A percentile compares a stretch with the other conserved stretches of the same genome.
These are phyloP conservation scores for Pterocles gutturalis DNA, from an alignment of 2,113 vertebrate genomes.

Conservation along the genomic window DNA sequence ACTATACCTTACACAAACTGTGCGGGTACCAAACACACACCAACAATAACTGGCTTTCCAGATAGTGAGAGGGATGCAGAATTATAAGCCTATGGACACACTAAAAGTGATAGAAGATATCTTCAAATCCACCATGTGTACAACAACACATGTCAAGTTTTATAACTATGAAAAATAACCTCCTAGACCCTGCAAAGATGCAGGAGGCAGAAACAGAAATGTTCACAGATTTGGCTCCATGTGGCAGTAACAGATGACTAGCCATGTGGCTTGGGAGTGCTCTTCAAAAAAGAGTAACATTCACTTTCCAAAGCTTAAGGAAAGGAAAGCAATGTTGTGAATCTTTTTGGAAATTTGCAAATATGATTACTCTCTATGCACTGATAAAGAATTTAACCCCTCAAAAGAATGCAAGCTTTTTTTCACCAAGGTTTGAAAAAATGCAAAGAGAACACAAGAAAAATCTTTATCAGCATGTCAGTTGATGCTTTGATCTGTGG, in stretches of 20 bases:
- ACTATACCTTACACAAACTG: not conserved
- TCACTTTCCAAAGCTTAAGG: not conserved
- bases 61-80: not conserved
- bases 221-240: not conserved
- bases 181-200: not conserved
- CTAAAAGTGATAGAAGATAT: not conserved
- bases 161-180: not conserved
- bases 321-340: not conserved
- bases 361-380: not conserved
- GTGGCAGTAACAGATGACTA: conserved; percentile 35
- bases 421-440: not conserved
- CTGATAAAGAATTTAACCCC: not conserved
- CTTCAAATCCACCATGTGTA: conserved; percentile 1
- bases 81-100: not conserved
- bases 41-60: not conserved
- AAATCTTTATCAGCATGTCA: not conserved
- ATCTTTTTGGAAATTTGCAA: not conserved
- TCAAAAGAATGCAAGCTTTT: not conserved
- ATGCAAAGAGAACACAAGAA: not conserved
- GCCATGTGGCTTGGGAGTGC: conserved; percentile 3
- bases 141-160: not conserved
- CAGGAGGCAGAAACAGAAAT: not conserved
- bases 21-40: not conserved
- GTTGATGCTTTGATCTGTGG: not conserved
- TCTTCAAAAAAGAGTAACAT: not conserved